phyloP scores from a whole-genome alignment of 2,113 vertebrate genomes.

The Recurvirostra avosetta region DNA sequence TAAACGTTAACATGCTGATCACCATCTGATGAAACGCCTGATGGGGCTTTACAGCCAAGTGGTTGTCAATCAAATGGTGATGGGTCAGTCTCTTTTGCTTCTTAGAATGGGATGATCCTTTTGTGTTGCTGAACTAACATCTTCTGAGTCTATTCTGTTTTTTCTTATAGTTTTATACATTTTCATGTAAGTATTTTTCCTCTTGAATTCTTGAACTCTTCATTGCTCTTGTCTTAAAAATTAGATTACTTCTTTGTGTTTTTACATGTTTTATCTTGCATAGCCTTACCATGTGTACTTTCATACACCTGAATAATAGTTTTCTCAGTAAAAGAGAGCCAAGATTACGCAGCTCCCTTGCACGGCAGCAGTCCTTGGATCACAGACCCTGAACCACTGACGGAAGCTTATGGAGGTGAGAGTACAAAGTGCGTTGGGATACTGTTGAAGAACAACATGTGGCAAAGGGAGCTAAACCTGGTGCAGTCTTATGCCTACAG shows the following conservation, averaged over 20 bases:
- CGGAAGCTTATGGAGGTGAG: not conserved
- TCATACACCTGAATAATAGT: not conserved
- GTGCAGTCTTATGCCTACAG: too few species aligned
- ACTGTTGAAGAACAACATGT: not conserved
- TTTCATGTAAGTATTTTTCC: not conserved
- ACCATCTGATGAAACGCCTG: not conserved
- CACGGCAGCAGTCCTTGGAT: not conserved
- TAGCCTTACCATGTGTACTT: not conserved
- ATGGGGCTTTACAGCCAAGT: not conserved
- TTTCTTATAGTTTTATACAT: rapidly evolving
- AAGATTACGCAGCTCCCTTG: not conserved
- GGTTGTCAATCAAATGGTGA: not conserved
- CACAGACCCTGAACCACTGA: not conserved
- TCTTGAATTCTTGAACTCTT: not conserved
- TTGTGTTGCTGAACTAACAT: not conserved
- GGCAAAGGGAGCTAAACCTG: not conserved
- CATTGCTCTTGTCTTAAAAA: not conserved
- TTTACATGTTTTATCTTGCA: not conserved
- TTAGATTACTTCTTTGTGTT: not conserved
- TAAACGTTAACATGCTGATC: not conserved
- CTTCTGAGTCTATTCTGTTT: not conserved
- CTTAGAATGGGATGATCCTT: not conserved
- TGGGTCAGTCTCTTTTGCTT: not conserved
- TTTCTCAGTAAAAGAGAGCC: not conserved
- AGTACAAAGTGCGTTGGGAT: not conserved